Evolutionary conservation across 2,113 vertebrate species (phyloP), one percentile per base, ranked within the genome.

Genomic region (Pterocles gutturalis): DNA sequence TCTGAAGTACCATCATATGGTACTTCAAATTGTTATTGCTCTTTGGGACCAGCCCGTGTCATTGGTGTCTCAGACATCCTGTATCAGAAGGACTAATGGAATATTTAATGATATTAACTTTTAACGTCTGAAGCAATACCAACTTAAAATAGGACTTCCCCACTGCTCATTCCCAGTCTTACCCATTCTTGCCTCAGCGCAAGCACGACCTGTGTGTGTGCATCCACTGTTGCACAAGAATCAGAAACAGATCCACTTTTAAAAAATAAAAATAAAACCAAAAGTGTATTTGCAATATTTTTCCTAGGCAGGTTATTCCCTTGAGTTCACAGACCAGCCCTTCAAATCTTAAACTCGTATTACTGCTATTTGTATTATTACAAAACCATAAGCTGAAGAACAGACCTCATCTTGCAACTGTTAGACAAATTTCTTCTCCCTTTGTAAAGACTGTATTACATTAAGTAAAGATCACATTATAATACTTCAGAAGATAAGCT

Each of bases 391-490:
- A 84, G 33, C 64, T 82, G 60, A 81, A 73, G 29, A 91, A 79
- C 29, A 82, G 34, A 79, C 57, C 53, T 93, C 57, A 85, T 26
- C 34, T 78, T 87, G 76, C 55, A 91, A 62, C 38, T 78, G 25
- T 57, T 57, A 75, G 51, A 89, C 34, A 75, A 43, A 92, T 73
- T 88, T 60, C 70, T 71, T 69, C 61, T 87, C 36, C 61, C 67
- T 87, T 83, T 61, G 48, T 76, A 79, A 64, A 93, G 79, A 21
- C 34, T 0, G 6, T 18, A 71, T 69, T 83, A 76, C 49, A 67
- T 75, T 82, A 96, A 70, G 51, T 19, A 79, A 87, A 94, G 94
- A 93, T 93, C 88, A 90, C n/a, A 93, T 66, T 8, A 57, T 13
- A 83, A n/a, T 22, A 90, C 79, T 76, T 93, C 73, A 93, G 73